These are phyloP conservation scores for Akabosia matsudoensis DNA, from an alignment of 1,140 invertebrate genomes.

Conservation along the genomic window DNA sequence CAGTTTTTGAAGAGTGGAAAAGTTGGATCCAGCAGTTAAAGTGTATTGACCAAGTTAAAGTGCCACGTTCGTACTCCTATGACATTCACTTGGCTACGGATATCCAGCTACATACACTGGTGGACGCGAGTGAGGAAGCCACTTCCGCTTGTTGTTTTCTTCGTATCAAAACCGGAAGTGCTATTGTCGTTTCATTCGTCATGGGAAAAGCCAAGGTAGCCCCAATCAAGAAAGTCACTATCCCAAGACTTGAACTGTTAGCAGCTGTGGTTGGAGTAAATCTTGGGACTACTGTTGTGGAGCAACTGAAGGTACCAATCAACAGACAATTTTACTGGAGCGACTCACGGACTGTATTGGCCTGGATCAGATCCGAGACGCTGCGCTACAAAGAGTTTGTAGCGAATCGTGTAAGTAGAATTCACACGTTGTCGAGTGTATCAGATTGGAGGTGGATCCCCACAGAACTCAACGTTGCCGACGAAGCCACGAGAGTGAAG, in stretches of 20 bases:
- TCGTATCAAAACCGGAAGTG: constrained; percentile 17
- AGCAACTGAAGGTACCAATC: constrained; percentile 6
- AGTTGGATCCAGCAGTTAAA: constrained; percentile 17
- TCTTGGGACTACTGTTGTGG: constrained; percentile 12
- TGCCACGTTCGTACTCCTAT: constrained; percentile 23
- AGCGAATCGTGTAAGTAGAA: neutral
- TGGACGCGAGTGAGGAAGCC: constrained; percentile 48
- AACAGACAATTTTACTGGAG: neutral
- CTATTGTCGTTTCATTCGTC: constrained; percentile 33
- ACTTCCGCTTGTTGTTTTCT: constrained; percentile 47
- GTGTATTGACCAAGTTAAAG: neutral
- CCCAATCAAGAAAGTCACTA: constrained; percentile 46
- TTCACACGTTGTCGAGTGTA: neutral
- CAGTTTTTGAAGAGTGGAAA: constrained; percentile 36
- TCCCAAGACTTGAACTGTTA: constrained; percentile 49
- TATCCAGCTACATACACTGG: constrained; percentile 47
- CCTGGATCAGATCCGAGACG: neutral
- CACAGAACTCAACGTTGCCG: neutral
- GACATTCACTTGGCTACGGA: neutral
- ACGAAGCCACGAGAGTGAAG: neutral
- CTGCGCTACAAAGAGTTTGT: neutral
- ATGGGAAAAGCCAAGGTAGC: constrained; percentile 48
- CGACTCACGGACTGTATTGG: neutral
- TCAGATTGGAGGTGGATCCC: constrained; percentile 20
- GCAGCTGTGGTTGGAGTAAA: constrained; percentile 47